phyloP scores from a whole-genome alignment of 2,888 invertebrate species.

The Kuschelorhynchus macadamiae region DNA sequence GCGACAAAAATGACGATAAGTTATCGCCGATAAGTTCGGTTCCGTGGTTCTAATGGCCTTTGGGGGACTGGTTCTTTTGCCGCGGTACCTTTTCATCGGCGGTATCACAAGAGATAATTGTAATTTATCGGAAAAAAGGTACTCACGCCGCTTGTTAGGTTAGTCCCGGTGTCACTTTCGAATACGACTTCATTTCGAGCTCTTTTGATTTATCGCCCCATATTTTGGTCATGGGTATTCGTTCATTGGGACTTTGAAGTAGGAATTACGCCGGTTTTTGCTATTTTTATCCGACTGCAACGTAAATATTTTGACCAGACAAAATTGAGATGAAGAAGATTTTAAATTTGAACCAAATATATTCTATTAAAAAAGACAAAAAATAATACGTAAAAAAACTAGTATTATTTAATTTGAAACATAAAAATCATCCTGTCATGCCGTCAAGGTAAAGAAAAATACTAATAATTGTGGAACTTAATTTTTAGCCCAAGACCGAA shows the following conservation, averaged over 20 bases:
- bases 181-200: slow-evolving; percentile 44
- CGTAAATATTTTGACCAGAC: background rate
- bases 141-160: slow-evolving; percentile 46
- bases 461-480: no score
- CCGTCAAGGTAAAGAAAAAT: no score
- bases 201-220: slow-evolving; percentile 36
- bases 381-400: no score
- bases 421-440: no score
- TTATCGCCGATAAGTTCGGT: slow-evolving; percentile 38
- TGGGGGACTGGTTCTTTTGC: slow-evolving; percentile 33
- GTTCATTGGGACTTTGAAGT: background rate
- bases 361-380: no score
- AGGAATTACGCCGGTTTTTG: background rate
- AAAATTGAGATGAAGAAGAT: no score
- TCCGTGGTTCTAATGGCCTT: slow-evolving; percentile 33
- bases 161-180: slow-evolving; percentile 42
- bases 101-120: slow-evolving; percentile 45
- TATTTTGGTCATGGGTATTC: slow-evolving; percentile 36
- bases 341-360: no score
- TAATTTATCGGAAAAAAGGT: slow-evolving; percentile 47
- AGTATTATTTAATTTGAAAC: no score
- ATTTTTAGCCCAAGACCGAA: no score
- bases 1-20: slow-evolving; percentile 41
- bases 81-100: slow-evolving; percentile 41
- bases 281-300: background rate